Base-by-base conservation (phyloP, 1,140 invertebrate species). In the Drosophila pseudoananassae region DNA sequence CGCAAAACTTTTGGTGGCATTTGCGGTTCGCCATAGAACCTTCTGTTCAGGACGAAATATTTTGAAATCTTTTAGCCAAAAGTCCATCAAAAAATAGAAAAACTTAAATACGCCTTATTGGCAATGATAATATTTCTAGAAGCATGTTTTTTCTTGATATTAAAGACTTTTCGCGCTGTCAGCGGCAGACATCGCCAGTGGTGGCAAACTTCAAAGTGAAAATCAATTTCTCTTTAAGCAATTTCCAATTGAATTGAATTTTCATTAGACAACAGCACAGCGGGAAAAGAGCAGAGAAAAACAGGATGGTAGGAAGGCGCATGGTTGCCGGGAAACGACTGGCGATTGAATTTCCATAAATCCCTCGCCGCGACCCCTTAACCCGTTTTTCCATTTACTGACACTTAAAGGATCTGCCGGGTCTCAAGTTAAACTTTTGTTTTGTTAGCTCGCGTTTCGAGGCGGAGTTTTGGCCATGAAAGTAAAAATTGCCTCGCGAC, bases 211-310 rank as follows among this genome's bases (percentile, higher is more conserved):
- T 81, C 77, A 85, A 85, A 85, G 77, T 79, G 83, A 73, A 79
- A 83, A 88, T 88, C 83, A 73, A 83, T 77, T 83, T 74, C 47
- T 71, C 55, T 63, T 81, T 76, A 78, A 87, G 70, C 82, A 61
- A 64, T 78, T 87, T 75, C 60, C 59, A 76, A 76, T 74, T 66
- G 59, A 88, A 88, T 88, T 82, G 83, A 78, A 73, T 88, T 88
- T 83, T 76, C 83, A 88, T 83, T 83, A 76, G 55, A 70, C 59
- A 71, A 53, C 54, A 51, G 66, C 56, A 57, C 71, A 68, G 72
- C 71, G 58, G 61, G 72, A 36, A 54, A 20, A 49, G 29, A 54
- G 36, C 51, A 36, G 36, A 20, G 29, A 9, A 43, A 25, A 70
- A 27, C 45, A 20, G 52, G 38, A 38, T 5, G 54, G 20, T 51